A percentile compares a stretch with the other conserved stretches of the same genome.
phyloP scores from a whole-genome alignment of 1,140 invertebrate genomes.

The Pseudomyrmex concolor region DNA sequence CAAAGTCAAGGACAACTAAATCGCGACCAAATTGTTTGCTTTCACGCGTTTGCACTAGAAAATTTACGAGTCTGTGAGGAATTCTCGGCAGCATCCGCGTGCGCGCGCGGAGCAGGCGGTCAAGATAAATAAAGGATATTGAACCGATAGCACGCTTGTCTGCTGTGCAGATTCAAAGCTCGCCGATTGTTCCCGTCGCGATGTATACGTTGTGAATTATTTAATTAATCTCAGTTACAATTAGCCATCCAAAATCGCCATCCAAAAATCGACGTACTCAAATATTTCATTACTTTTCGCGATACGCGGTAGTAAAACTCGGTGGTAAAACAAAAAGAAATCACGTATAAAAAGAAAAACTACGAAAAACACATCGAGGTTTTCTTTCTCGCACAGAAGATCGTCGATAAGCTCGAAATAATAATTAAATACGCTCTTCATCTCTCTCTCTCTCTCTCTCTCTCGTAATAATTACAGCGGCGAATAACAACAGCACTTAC shows the following conservation, averaged over 20 bases:
- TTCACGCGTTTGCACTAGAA: slow-evolving; percentile 34
- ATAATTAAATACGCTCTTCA: too few species aligned
- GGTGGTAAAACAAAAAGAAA: too few species aligned
- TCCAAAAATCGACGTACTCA: not conserved
- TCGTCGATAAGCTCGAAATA: too few species aligned
- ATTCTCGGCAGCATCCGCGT: slow-evolving; percentile 7
- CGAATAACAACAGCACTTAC: not conserved
- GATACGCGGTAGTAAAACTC: too few species aligned
- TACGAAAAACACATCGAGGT: too few species aligned
- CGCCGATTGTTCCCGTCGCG: too few species aligned
- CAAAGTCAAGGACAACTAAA: slow-evolving; percentile 53
- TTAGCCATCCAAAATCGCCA: not conserved
- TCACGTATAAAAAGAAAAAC: too few species aligned
- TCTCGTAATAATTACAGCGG: not conserved
- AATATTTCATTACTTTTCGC: not conserved
- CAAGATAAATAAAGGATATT: slow-evolving; percentile 23
- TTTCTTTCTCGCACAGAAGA: too few species aligned
- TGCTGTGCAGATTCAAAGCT: not conserved
- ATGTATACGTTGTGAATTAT: slow-evolving; percentile 13
- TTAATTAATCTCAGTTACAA: slow-evolving; percentile 7
- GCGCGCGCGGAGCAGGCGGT: not conserved
- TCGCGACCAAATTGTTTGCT: slow-evolving; percentile 30
- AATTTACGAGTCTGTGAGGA: slow-evolving; percentile 53
- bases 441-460: too few species aligned
- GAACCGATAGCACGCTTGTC: slow-evolving; percentile 1